Percentiles rank a stretch among this genome's conserved stretches.
phyloP scores from a whole-genome alignment of 2,113 vertebrate species.

The Ceyx melanurus region DNA sequence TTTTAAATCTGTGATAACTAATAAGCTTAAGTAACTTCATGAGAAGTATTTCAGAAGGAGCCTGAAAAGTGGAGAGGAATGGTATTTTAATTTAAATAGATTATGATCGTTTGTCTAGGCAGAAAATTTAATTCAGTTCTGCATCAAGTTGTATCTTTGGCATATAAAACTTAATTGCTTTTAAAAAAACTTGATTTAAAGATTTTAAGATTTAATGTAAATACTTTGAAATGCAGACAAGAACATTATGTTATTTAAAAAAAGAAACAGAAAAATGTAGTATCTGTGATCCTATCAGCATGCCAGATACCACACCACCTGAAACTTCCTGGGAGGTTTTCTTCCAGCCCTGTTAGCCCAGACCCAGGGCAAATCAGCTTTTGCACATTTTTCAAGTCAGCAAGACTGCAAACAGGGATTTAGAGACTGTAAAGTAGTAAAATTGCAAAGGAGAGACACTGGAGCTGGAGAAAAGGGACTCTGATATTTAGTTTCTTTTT shows the following conservation, averaged over 20 bases:
- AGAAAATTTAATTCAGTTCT: constrained; percentile 5
- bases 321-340: constrained; percentile 47
- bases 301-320: constrained; percentile 16
- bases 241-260: not conserved
- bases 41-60: not conserved
- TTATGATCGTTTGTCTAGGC: not conserved
- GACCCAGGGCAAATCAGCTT: not conserved
- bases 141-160: not conserved
- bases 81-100: constrained; percentile 29
- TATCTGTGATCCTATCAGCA: constrained; percentile 6
- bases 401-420: constrained; percentile 10
- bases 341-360: not conserved
- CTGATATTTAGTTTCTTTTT: constrained; percentile 65
- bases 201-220: not conserved
- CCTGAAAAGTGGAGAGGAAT: not conserved
- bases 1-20: not conserved
- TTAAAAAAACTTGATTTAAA: constrained; percentile 14
- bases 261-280: not conserved
- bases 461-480: constrained; percentile 1
- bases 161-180: not conserved
- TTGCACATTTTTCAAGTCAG: constrained; percentile 14
- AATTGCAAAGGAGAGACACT: constrained; percentile 17
- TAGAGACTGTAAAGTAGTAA: constrained; percentile 18
- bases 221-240: constrained; percentile 22
- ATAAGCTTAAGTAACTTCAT: not conserved